Percentiles rank a stretch among this genome's conserved stretches.
Conservation (phyloP, 2,888 invertebrate species). For the Dermolepida albohirtum region DNA sequence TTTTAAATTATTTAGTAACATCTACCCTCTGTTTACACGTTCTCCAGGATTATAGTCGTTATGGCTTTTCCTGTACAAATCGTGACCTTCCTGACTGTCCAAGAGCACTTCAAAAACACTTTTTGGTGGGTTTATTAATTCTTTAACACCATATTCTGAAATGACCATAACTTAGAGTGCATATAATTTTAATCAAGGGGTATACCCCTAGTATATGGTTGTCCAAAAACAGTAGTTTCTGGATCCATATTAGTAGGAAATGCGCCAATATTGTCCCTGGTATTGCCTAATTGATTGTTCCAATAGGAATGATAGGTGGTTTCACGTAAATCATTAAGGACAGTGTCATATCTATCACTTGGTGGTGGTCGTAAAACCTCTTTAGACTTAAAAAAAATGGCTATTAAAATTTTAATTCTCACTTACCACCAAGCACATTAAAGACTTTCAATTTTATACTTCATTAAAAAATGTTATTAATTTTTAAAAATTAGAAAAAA, state of each 20-base stretch:
- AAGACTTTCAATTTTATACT: no score
- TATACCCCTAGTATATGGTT: constrained; percentile 45
- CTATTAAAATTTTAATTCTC: neutral
- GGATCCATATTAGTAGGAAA: constrained; percentile 63
- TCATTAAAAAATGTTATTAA: no score
- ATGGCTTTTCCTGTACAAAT: constrained; percentile 66
- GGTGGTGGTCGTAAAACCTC: constrained; percentile 12
- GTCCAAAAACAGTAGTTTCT: constrained; percentile 63
- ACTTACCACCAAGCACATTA: no score
- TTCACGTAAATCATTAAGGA: constrained; percentile 66
- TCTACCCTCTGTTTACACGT: constrained; percentile 61
- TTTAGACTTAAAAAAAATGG: constrained; percentile 7
- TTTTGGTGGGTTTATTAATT: constrained; percentile 64
- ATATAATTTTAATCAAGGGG: no score
- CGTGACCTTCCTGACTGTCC: constrained; percentile 62
- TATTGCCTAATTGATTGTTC: constrained; percentile 64
- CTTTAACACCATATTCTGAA: constrained; percentile 56
- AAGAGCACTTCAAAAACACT: constrained; percentile 59
- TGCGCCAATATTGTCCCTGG: constrained; percentile 63
- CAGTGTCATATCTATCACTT: constrained; percentile 63
- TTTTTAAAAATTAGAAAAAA: neutral
- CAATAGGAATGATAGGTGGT: constrained; percentile 66
- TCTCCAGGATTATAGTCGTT: constrained; percentile 66
- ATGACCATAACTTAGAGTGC: no score
- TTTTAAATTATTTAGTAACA: neutral